Conservation (phyloP, 2,797 vertebrate species). For the Pseudochromis fuscus region DNA sequence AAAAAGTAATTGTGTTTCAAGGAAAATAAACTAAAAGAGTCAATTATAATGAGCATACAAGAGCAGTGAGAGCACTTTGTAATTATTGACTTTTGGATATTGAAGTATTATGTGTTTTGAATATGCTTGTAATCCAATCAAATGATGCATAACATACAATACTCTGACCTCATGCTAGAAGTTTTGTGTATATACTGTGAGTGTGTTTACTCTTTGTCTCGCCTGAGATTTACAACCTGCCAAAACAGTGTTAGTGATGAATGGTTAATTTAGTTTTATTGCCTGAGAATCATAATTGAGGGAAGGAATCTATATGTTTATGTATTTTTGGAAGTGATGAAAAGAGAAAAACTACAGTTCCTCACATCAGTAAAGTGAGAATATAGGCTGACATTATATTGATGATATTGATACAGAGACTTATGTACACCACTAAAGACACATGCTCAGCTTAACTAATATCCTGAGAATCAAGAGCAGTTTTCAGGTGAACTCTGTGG, state of each 20-base stretch:
- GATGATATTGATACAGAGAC: neutral
- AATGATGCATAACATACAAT: no score
- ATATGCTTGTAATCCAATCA: no score
- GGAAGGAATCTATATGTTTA: neutral
- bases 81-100: no score
- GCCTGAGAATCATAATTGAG: neutral
- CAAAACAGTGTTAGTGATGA: neutral
- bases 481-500: neutral
- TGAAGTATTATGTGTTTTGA: no score
- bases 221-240: constrained; percentile 17
- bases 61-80: no score
- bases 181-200: no score
- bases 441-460: neutral
- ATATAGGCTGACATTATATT: neutral
- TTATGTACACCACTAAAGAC: neutral
- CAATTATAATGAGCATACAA: no score
- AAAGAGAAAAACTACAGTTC: no score
- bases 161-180: no score
- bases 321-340: neutral
- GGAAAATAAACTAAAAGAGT: no score
- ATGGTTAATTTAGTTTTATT: neutral
- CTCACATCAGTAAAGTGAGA: neutral
- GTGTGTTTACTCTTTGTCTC: constrained; percentile 8
- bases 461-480: neutral
- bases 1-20: neutral